Evolutionary conservation across 2,797 vertebrate species (phyloP).

Genomic region (Muraenolepis orangiensis): DNA sequence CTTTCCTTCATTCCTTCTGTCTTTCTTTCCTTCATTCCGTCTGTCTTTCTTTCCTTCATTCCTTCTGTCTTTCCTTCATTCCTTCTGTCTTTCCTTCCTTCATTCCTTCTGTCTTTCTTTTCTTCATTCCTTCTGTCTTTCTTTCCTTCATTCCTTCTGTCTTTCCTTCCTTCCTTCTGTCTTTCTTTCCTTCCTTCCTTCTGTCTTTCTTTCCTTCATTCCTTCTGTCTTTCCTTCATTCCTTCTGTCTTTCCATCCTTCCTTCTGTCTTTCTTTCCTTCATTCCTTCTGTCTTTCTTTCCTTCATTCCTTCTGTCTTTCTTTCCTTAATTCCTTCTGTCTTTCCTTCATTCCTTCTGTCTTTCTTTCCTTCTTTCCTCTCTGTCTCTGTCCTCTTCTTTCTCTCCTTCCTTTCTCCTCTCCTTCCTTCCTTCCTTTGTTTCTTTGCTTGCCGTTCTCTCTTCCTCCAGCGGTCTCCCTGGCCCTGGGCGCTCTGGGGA

Average conservation of each 20-base stretch:
- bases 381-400: too few relatives aligned
- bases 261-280: neutral
- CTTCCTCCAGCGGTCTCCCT: neutral
- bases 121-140: too few relatives aligned
- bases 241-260: neutral
- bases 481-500: slow-evolving; percentile 10
- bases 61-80: neutral
- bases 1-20: neutral
- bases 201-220: slow-evolving; percentile 16
- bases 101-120: too few relatives aligned
- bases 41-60: too few relatives aligned
- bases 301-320: too few relatives aligned
- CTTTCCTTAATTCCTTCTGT: too few relatives aligned
- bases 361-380: too few relatives aligned
- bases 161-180: neutral
- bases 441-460: slow-evolving; percentile 13
- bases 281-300: slow-evolving; percentile 5
- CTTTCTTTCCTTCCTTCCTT: neutral
- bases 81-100: slow-evolving; percentile 2
- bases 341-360: neutral
- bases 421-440: neutral
- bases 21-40: slow-evolving; percentile 12
- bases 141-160: neutral
- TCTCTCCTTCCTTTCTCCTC: neutral
- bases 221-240: slow-evolving; percentile 7